phyloP scores from a whole-genome alignment of 2,888 invertebrate genomes.

The Hyposoter dolosus region DNA sequence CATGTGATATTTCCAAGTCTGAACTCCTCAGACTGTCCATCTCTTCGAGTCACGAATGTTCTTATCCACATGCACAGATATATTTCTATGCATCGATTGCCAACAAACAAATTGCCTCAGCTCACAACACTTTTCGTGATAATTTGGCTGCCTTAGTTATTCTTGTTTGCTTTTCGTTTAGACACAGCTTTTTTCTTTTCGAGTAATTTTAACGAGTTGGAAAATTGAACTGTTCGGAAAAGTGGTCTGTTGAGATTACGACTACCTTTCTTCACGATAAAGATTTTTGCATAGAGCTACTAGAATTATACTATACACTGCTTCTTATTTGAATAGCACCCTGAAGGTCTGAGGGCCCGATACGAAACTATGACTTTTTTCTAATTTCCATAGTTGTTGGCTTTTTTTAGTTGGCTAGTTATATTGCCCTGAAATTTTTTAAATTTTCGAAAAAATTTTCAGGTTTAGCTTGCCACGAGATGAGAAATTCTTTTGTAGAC shows the following conservation, averaged over 20 bases:
- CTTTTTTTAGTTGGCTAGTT: neutral
- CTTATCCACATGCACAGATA: neutral
- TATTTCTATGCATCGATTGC: neutral
- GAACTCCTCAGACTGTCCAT: slow-evolving; percentile 25
- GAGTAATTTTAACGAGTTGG: neutral
- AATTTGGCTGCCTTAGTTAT: neutral
- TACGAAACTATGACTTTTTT: neutral
- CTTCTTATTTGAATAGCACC: neutral
- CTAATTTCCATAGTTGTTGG: neutral
- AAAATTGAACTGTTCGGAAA: neutral
- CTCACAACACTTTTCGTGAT: slow-evolving; percentile 10
- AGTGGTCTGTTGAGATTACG: neutral
- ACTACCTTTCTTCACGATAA: neutral
- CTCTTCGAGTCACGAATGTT: slow-evolving; percentile 28
- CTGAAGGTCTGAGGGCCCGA: neutral
- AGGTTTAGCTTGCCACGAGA: neutral
- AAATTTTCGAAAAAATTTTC: neutral
- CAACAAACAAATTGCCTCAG: slow-evolving; percentile 2
- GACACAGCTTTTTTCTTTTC: neutral
- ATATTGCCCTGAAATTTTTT: neutral
- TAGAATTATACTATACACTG: neutral
- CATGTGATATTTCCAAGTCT: neutral
- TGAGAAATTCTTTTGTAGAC: neutral
- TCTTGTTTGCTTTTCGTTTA: neutral
- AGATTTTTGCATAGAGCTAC: neutral